Base-by-base conservation (phyloP, 2,797 vertebrate species). In the Chrysocyon brachyurus region DNA sequence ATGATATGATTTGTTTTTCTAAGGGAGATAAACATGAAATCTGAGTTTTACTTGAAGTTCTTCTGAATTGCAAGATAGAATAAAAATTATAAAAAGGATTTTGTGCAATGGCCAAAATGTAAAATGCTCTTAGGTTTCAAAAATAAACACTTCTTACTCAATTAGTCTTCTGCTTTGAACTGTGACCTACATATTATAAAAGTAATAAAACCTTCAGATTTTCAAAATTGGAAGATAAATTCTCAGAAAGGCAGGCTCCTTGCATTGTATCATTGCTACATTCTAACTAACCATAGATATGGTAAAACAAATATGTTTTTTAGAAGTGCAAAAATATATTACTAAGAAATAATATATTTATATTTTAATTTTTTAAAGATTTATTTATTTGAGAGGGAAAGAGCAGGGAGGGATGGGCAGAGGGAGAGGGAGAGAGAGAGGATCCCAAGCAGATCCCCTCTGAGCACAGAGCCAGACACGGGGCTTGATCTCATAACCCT, bases 11-110 rank as follows among this genome's bases (percentile, higher is more conserved):
- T 87, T 0, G 0, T 73, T 96, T 98, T 97, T 93, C 75, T 95
- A 91, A 94, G 96, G 56, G 78, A 97, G 86, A 94, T 94, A 96
- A 97, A 98, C 94, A 96, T 2, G 2, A 81, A 98, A 97, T 95
- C 97, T 90, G 97, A 98, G 92, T 97, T 98, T 98, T 98, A 98
- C 96, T 98, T 98, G 90, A 98, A 98, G 96, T 98, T 98, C 93
- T 98, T 97, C 91, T 98, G 96, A 98, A 97, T 91, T 97, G 84
- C 95, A 97, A 97, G 92, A 79, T 88, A 84, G 94, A 97, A 11
- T 97, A 77, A 97, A 97, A 97, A 92, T 87, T 91, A 90, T 91
- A 92, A 97, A 97, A 96, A 97, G 98, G 97, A 98, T 92, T 98
- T 98, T 97, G 97, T 98, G 97, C 97, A 98, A 98, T 98, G 97